Base-by-base conservation (phyloP, 2,797 vertebrate genomes). In the Ambastaia sidthimunki region DNA sequence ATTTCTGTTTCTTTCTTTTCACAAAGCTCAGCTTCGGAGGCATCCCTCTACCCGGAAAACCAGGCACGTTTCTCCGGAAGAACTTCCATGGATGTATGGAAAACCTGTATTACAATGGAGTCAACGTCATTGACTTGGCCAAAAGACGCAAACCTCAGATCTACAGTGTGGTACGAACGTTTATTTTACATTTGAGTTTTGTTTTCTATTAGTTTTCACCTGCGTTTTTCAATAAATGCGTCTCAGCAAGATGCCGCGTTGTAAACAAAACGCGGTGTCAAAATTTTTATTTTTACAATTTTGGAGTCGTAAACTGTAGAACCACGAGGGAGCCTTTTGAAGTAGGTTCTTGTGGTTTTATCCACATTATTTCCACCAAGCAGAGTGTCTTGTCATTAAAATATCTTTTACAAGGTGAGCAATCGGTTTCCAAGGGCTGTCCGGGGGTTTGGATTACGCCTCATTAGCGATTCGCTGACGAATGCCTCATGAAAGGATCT, bases 51-150 rank as follows among this genome's bases (percentile, higher is more conserved):
- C 94, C 95, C 0, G 95, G 95, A 63, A 97, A 96, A 85, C 95
- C 97, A 70, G 95, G 96, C 81, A 95, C 96, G 2, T 96, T 96
- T 90, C 87, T 95, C 86, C 95, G 94, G 90, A 97, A 94, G 87
- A 97, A 98, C 87, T 98, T 99, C 85, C 93, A 96, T 0, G 98
- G 97, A 37, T 99, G 98, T 89, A 93, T 99, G 76, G 98, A 99
- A 87, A 99, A 99, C 86, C 94, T 99, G 72, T 93, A 96, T 69
- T 99, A 98, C 89, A 98, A 97, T 0, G 94, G 95, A 82, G 89
- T 97, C 74, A 98, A 96, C 86, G 93, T 99, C 76, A 95, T 99
- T 70, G 94, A 96, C 86, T 90, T 98, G 84, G 96, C 96, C 44
- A 97, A 98, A 82, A 91, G 95, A 71, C 91, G 92, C 55, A 97